A percentile compares a stretch with the other conserved stretches of the same genome.
phyloP scores from a whole-genome alignment of 1,140 invertebrate genomes.

The Yoshiicerus persimilis region DNA sequence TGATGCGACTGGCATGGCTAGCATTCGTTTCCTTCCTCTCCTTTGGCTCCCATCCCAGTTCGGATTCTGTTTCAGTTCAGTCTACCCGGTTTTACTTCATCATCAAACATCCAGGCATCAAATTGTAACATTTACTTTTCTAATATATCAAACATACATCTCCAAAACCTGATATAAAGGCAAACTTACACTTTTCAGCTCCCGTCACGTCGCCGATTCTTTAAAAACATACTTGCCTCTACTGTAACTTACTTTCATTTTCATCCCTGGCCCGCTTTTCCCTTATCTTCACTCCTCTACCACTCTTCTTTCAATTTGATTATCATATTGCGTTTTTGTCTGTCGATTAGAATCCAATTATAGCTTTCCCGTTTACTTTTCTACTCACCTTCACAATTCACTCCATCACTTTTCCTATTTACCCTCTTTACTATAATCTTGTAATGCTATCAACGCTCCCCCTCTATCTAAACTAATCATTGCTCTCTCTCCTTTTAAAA shows the following conservation, averaged over 20 bases:
- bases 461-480: neutral
- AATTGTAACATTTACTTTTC: neutral
- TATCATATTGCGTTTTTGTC: slow-evolving; percentile 9
- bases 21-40: neutral
- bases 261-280: neutral
- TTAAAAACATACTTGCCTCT: neutral
- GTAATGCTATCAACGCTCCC: neutral
- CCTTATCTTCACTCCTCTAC: neutral
- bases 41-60: neutral
- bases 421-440: neutral
- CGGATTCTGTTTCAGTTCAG: neutral
- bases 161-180: neutral
- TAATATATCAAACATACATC: too few relatives aligned
- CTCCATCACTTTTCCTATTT: neutral
- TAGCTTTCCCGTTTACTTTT: neutral
- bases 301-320: slow-evolving; percentile 11
- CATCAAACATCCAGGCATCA: neutral
- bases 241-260: neutral
- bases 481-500: neutral
- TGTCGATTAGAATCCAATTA: slow-evolving; percentile 22
- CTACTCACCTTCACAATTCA: neutral
- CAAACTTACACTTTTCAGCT: neutral
- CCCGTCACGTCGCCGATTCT: neutral
- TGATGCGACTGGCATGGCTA: neutral
- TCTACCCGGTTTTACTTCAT: neutral